These are phyloP conservation scores for Brevimyrus niger DNA, from an alignment of 2,113 vertebrate species.

Conservation along the genomic window DNA sequence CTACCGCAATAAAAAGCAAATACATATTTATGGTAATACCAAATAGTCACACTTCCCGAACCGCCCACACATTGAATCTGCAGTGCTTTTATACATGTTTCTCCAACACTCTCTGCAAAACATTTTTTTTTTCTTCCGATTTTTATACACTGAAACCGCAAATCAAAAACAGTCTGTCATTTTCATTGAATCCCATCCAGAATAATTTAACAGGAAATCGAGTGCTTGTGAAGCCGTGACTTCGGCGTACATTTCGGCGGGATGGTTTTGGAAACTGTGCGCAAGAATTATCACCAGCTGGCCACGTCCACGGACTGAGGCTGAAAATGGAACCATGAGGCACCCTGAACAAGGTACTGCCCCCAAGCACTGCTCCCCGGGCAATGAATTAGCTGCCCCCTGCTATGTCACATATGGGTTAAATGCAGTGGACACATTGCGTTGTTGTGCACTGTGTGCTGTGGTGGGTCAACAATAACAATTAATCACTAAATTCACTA, in stretches of 20 bases:
- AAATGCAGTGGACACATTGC: too few relatives aligned
- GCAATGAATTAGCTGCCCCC: too few relatives aligned
- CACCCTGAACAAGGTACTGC: too few relatives aligned
- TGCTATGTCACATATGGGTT: too few relatives aligned
- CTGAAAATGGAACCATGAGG: not conserved
- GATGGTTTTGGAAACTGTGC: not conserved
- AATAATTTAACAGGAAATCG: constrained; percentile 23
- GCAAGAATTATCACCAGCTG: not conserved
- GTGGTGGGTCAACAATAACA: too few relatives aligned
- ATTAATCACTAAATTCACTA: too few relatives aligned
- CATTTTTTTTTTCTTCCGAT: not conserved
- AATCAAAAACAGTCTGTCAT: not conserved
- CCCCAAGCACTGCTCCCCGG: too few relatives aligned
- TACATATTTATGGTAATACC: not conserved
- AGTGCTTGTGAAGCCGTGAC: constrained; percentile 30
- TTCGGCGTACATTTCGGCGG: not conserved
- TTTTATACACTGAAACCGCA: not conserved
- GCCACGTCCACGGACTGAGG: not conserved
- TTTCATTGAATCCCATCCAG: not conserved
- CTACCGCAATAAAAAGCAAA: not conserved
- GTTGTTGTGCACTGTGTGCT: too few relatives aligned
- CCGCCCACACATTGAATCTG: not conserved
- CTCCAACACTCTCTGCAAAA: not conserved
- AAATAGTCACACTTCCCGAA: not conserved
- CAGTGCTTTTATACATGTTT: not conserved